A percentile compares a stretch with the other conserved stretches of the same genome.
These are phyloP conservation scores for Dicerorhinus sumatrensis DNA, from an alignment of 2,113 vertebrate genomes.

Conservation along the genomic window DNA sequence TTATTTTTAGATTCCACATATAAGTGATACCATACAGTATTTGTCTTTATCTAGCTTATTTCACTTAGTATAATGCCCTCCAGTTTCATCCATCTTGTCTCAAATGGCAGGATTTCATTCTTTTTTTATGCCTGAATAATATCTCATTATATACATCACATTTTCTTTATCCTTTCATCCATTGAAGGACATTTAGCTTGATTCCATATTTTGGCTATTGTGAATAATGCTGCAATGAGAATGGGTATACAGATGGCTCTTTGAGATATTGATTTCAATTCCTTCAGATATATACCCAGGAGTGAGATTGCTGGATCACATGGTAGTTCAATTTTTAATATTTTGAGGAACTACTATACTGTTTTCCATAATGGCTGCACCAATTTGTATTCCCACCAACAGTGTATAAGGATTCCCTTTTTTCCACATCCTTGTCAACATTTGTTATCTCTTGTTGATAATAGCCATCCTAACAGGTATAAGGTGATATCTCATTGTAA, in stretches of 20 bases:
- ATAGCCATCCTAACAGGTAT: not conserved
- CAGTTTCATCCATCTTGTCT: not conserved
- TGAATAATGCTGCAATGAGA: not conserved
- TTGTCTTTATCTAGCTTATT: not conserved
- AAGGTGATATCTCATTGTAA: not conserved
- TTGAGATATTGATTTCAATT: not conserved
- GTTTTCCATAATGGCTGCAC: not conserved
- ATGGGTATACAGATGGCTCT: not conserved
- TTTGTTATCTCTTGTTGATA: not conserved
- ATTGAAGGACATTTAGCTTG: not conserved
- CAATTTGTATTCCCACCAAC: not conserved
- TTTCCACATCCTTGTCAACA: not conserved
- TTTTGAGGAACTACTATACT: not conserved
- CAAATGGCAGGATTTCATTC: not conserved
- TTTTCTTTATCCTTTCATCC: not conserved
- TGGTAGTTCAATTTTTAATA: not conserved
- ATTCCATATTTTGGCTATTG: not conserved
- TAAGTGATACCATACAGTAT: not conserved
- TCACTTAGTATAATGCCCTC: not conserved
- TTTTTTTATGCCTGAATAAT: not conserved
- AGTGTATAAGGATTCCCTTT: not conserved
- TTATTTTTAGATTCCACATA: not conserved
- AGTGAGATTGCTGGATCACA: not conserved
- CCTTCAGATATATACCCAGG: not conserved
- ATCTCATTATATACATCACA: not conserved